Conservation (phyloP, 1,140 invertebrate species). For the Goniozus legneri region DNA sequence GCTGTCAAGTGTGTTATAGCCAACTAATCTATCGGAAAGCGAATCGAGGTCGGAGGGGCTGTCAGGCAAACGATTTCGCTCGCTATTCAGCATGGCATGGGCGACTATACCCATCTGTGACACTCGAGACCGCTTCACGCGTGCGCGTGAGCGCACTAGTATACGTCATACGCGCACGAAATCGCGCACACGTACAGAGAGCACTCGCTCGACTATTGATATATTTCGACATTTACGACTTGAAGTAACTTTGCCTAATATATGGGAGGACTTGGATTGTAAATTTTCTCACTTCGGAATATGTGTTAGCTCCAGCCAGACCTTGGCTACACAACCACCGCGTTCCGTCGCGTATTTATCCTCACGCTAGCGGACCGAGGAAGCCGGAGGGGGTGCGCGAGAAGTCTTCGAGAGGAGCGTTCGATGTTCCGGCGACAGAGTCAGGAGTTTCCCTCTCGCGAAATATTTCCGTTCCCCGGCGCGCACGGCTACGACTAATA, state of each 20-base stretch:
- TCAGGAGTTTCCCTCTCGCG: no score
- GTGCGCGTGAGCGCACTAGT: neutral
- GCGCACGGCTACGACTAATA: no score
- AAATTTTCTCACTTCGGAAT: conserved; percentile 33
- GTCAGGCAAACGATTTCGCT: neutral
- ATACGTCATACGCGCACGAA: neutral
- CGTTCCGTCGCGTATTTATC: no score
- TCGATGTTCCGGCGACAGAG: no score
- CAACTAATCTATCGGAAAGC: neutral
- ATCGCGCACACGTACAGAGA: neutral
- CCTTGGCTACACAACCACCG: no score
- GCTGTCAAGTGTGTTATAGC: neutral
- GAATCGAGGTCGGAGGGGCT: neutral
- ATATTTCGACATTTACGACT: conserved; percentile 48
- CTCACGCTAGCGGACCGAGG: no score
- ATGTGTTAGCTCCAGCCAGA: conserved; percentile 15
- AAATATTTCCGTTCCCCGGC: no score
- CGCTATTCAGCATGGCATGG: no score
- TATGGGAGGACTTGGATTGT: conserved; percentile 34
- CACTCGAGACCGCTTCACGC: no score
- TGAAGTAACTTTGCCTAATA: conserved; percentile 39
- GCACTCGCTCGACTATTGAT: conserved; percentile 37
- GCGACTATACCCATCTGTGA: no score
- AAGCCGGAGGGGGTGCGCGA: no score
- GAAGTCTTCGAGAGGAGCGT: no score